Evolutionary conservation across 1,140 invertebrate genomes (phyloP), one percentile per base, ranked within the genome.

Genomic region (Cydia splendana): DNA sequence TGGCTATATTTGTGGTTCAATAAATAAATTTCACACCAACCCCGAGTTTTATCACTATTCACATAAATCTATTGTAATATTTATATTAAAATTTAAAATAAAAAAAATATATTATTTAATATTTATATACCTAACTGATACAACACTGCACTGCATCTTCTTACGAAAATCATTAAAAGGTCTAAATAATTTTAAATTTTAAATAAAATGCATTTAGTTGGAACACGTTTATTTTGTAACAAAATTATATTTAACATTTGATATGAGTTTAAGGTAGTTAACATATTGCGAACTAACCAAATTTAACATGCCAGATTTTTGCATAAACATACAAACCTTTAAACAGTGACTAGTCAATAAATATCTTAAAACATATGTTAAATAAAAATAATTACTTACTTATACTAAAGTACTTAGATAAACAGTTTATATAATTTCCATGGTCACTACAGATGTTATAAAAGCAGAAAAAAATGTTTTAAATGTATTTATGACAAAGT

Each of bases 191-290:
- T 13, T 51, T 4, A 30, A 28, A 28, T 24, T 28, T 0, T 15
- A 13, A 69, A 69, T 69, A n/a, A 69, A 69, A 69, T n/a, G 13
- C 65, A 69, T 2, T 5, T 38, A n/a, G 15, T n/a, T 34, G 65
- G 30, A 69, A 69, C 24, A 69, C 65, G 28, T 69, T 69, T 69
- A 69, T 69, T 69, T 69, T 69, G n/a, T 69, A 34, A 69, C 65
- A 38, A 69, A 69, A 38, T n/a, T 5, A 30, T 69, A 69, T 69
- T 69, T 69, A 69, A 69, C 34, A 69, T 38, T 38, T 57, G 53
- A 18, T 51, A 48, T 51, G 48, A 5, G 48, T n/a, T 51, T 51
- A 9, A 42, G 38, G 38, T 42, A 42, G 10, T 42, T 42, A 42
- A 42, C 38, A 42, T 10, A 42, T 42, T 42, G 7, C 38, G 7